Percentiles rank a stretch among this genome's conserved stretches.
Evolutionary conservation across 2,888 invertebrate genomes (phyloP).

Genomic region (Glyphotaelius pellucidus): DNA sequence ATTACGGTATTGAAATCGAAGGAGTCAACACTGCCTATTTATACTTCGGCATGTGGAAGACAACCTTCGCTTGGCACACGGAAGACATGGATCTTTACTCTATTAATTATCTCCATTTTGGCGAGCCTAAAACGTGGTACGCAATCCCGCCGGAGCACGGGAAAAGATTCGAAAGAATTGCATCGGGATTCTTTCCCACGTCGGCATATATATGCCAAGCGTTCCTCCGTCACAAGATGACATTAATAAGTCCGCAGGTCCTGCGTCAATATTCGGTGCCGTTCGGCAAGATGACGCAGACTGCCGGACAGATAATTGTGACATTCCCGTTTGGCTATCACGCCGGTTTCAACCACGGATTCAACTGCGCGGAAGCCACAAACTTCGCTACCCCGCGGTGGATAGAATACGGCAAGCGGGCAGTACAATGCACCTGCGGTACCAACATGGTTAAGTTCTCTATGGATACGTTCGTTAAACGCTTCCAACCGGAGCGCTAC

Average conservation of each 20-base stretch:
- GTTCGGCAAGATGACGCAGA: slow-evolving; percentile 97
- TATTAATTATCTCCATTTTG: slow-evolving; percentile 98
- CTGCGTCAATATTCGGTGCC: slow-evolving; percentile 96
- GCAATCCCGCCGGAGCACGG: slow-evolving; percentile 98
- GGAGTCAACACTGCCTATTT: slow-evolving; percentile 99
- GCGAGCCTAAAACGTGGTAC: slow-evolving; percentile 98
- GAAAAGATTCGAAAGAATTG: slow-evolving; percentile 93
- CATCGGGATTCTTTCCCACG: slow-evolving; percentile 93
- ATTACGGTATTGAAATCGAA: slow-evolving; percentile 96
- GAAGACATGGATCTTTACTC: slow-evolving; percentile 99
- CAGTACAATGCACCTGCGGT: slow-evolving; percentile 91
- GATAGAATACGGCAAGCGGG: slow-evolving; percentile 98
- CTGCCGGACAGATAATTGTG: slow-evolving; percentile 98
- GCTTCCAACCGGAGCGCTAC: slow-evolving; percentile 93
- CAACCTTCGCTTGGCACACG: slow-evolving; percentile 99
- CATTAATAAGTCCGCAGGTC: slow-evolving; percentile 96
- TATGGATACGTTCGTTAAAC: slow-evolving; percentile 98
- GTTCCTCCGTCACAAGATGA: slow-evolving; percentile 98
- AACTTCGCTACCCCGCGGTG: slow-evolving; percentile 98
- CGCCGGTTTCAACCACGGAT: slow-evolving; percentile 98
- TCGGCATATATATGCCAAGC: slow-evolving; percentile 92
- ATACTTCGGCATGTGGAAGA: slow-evolving; percentile 99
- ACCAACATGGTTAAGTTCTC: slow-evolving; percentile 98
- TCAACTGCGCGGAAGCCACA: slow-evolving; percentile 98
- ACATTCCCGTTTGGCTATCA: slow-evolving; percentile 99